Evolutionary conservation across 2,888 invertebrate species (phyloP).

Genomic region (Neocrepidodera transversa): DNA sequence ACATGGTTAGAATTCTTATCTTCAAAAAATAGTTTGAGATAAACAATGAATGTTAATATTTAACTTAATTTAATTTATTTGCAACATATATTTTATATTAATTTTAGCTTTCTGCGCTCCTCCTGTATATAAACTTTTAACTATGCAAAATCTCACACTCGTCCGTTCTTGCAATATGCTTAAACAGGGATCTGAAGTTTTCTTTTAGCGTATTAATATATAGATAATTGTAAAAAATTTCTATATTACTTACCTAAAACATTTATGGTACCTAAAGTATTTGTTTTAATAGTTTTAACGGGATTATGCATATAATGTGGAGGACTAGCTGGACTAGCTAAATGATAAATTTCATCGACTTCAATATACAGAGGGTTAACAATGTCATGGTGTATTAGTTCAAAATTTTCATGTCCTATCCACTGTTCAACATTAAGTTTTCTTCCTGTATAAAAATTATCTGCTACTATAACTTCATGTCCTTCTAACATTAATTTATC

Average conservation of each 20-base stretch:
- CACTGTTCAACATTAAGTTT: constrained; percentile 98
- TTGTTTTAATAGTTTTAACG: constrained; percentile 99
- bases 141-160: too few relatives aligned
- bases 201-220: too few relatives aligned
- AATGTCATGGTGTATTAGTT: constrained; percentile 97
- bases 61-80: too few relatives aligned
- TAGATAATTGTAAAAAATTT: too few relatives aligned
- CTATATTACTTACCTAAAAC: constrained; percentile 74
- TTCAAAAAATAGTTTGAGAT: too few relatives aligned
- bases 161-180: too few relatives aligned
- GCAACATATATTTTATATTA: too few relatives aligned
- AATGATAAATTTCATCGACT: constrained; percentile 97
- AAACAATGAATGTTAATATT: too few relatives aligned
- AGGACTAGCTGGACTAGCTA: constrained; percentile 98
- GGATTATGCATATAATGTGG: constrained; percentile 99
- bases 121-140: too few relatives aligned
- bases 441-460: constrained; percentile 98
- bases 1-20: too few relatives aligned
- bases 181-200: too few relatives aligned
- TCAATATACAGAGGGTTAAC: constrained; percentile 97
- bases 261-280: constrained; percentile 95
- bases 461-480: constrained; percentile 95
- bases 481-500: constrained; percentile 95
- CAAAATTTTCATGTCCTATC: constrained; percentile 99
- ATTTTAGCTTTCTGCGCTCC: too few relatives aligned